Percentiles rank a stretch among this genome's conserved stretches.
Evolutionary conservation across 1,140 invertebrate species (phyloP).

Genomic region (Panagrolaimus sp.): DNA sequence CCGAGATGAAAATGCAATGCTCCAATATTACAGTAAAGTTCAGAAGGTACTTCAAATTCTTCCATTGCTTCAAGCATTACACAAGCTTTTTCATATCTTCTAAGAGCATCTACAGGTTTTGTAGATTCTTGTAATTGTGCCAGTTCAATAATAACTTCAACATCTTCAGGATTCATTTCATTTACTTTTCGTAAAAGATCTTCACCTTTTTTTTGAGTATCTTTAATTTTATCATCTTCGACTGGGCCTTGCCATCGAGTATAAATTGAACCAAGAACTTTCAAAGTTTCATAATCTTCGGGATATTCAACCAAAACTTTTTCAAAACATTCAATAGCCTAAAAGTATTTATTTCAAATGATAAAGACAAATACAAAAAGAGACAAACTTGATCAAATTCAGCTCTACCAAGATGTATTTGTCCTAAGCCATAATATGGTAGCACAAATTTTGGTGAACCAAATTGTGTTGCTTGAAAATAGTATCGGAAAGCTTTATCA

Average conservation of each 20-base stretch:
- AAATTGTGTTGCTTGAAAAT: neutral
- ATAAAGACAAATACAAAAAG: too few relatives aligned
- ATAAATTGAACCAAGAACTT: constrained; percentile 3
- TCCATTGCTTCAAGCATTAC: neutral
- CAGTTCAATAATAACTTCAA: constrained; percentile 1
- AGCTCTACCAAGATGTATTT: neutral
- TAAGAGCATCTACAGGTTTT: neutral
- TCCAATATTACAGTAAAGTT: neutral
- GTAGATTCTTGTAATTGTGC: neutral
- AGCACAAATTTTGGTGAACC: neutral
- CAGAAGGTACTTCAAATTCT: neutral
- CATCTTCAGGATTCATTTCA: neutral
- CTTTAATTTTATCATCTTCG: neutral
- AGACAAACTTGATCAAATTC: too few relatives aligned
- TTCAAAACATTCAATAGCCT: neutral
- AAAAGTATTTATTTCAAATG: too few relatives aligned
- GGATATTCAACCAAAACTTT: neutral
- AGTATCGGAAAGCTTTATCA: neutral
- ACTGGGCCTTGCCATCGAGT: constrained; percentile 5
- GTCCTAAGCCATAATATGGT: neutral
- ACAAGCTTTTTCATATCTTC: neutral
- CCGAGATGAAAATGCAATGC: neutral
- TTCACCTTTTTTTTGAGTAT: neutral
- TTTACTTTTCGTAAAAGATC: neutral
- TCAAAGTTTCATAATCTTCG: constrained; percentile 12